These are phyloP conservation scores for Metopolophium dirhodum DNA, from an alignment of 1,140 invertebrate genomes.

Conservation along the genomic window DNA sequence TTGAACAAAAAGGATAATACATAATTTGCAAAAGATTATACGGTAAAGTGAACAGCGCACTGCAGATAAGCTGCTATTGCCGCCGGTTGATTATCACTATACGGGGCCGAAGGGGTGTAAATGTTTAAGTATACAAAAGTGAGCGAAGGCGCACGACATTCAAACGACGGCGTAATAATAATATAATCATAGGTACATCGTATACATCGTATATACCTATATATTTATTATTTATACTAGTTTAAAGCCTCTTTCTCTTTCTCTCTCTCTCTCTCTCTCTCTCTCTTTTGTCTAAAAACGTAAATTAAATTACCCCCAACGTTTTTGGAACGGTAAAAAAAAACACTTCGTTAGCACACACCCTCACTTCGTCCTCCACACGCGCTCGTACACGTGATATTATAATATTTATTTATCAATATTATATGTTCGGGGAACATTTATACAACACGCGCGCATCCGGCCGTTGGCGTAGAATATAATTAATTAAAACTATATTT, in stretches of 20 bases:
- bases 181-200: not conserved
- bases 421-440: not conserved
- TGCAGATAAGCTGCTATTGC: not conserved
- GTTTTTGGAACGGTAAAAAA: slow-evolving; percentile 29
- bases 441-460: not conserved
- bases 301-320: slow-evolving; percentile 38
- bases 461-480: slow-evolving; percentile 31
- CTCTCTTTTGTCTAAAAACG: not conserved
- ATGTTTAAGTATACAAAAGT: not conserved
- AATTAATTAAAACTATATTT: slow-evolving; percentile 49
- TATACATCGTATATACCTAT: too few species aligned
- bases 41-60: not conserved
- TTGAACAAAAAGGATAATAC: not conserved
- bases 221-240: too few species aligned
- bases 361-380: not conserved
- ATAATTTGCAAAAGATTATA: not conserved
- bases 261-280: not conserved
- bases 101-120: not conserved
- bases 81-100: not conserved
- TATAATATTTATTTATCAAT: not conserved
- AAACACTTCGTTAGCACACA: slow-evolving; percentile 29
- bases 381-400: not conserved
- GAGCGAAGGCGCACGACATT: not conserved
- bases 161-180: not conserved
- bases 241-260: not conserved